Percentiles rank a stretch among this genome's conserved stretches.
These are phyloP conservation scores for Lochmaea crataegi DNA, from an alignment of 2,888 invertebrate genomes.

Conservation along the genomic window DNA sequence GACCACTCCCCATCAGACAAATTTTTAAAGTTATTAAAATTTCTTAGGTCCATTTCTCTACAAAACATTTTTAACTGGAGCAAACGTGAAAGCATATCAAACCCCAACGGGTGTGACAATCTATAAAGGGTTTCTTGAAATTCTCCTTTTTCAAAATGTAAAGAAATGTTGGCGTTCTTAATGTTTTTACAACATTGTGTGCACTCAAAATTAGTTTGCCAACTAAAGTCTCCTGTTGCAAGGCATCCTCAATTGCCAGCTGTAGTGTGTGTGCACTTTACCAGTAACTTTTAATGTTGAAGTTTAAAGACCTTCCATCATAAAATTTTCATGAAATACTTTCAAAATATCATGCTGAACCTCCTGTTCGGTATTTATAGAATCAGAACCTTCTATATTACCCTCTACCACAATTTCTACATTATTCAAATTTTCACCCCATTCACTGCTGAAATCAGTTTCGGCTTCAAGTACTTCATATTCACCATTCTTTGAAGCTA, in stretches of 20 bases:
- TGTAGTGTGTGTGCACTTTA: too few species aligned
- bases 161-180: background rate
- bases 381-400: background rate
- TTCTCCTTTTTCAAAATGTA: background rate
- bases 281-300: background rate
- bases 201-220: conserved; percentile 1
- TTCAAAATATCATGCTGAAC: background rate
- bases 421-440: conserved; percentile 2
- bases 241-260: conserved; percentile 1
- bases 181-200: background rate
- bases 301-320: background rate
- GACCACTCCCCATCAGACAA: background rate
- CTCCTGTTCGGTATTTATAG: background rate
- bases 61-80: conserved; percentile 1
- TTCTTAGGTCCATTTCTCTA: background rate
- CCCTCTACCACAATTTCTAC: background rate
- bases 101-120: background rate
- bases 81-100: background rate
- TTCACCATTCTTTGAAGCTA: conserved; percentile 25
- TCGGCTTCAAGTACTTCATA: conserved; percentile 22
- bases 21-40: background rate
- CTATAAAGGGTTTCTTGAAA: too few species aligned
- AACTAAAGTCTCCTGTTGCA: background rate
- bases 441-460: background rate
- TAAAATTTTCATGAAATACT: background rate